Conservation (phyloP, 2,888 invertebrate genomes). For the Nomada hirtipes region DNA sequence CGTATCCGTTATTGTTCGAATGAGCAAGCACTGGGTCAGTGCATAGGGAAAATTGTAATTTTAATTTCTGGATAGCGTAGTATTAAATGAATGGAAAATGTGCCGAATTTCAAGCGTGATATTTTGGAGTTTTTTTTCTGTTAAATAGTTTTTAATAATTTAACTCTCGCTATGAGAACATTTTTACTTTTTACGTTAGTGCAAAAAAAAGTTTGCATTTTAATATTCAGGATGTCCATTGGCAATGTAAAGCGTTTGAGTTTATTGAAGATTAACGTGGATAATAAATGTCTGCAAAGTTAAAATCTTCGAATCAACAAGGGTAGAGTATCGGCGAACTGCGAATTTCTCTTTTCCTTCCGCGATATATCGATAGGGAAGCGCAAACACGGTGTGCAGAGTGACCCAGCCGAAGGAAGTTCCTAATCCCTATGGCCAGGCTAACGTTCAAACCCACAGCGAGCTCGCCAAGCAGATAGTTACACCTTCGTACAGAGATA, state of each 20-base stretch:
- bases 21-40: too few species aligned
- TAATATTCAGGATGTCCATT: neutral
- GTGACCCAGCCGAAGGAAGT: conserved; percentile 78
- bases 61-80: too few species aligned
- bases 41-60: too few species aligned
- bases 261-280: neutral
- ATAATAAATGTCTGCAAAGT: neutral
- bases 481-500: conserved; percentile 74
- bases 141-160: too few species aligned
- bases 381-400: conserved; percentile 71
- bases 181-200: too few species aligned
- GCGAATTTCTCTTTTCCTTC: conserved; percentile 72
- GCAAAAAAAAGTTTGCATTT: too few species aligned
- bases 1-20: too few species aligned
- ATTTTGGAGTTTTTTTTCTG: too few species aligned
- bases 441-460: conserved; percentile 81
- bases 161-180: too few species aligned
- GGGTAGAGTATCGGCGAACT: conserved; percentile 27
- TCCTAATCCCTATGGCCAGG: conserved; percentile 82
- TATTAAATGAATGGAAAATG: too few species aligned
- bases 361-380: conserved; percentile 66
- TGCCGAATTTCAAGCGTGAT: too few species aligned
- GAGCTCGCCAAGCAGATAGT: conserved; percentile 75
- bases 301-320: conserved; percentile 53
- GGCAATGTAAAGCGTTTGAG: neutral